Base-by-base conservation (phyloP, 2,113 vertebrate species). In the Egretta garzetta region DNA sequence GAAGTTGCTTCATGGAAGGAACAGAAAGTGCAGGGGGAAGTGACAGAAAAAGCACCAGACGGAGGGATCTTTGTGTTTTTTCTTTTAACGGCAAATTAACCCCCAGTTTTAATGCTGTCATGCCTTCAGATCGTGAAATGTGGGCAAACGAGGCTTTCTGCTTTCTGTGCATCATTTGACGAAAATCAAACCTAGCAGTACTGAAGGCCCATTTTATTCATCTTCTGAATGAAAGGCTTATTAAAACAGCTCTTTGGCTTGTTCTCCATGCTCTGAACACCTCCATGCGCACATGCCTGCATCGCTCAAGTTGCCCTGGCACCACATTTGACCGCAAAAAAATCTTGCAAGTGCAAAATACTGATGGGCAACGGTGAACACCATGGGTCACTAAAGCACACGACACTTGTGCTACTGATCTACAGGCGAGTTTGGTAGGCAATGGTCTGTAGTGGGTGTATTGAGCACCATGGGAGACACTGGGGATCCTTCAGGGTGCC, bases 181-280 rank as follows among this genome's bases (percentile, higher is more conserved):
- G 55, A 92, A 93, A 95, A 96, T 96, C 81, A 68, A 92, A 93
- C 74, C 92, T 90, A 95, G 87, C 95, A 95, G 93, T 87, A 68
- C 92, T 82, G 95, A 91, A 80, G 79, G 81, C 90, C 81, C 41
- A 27, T 76, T 95, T 96, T 82, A 70, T 91, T 82, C 85, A 66
- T 92, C 93, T 82, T 63, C 87, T 95, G 92, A 96, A 95, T 80
- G 87, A 60, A 86, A 82, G 90, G 77, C 50, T 93, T 68, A 88
- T 91, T 85, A 72, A 37, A 95, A 22, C 58, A 88, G 87, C 90
- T 90, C 77, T 94, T 76, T 77, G 83, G 67, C 80, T 80, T 74
- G 67, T 66, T 88, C 83, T 62, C 20, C 59, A 19, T 52, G 72
- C 91, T 72, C 91, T 45, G 63, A 93, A 77, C 91, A 83, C 59